These are phyloP conservation scores for Chionis minor DNA, from an alignment of 2,113 vertebrate genomes.

Conservation along the genomic window DNA sequence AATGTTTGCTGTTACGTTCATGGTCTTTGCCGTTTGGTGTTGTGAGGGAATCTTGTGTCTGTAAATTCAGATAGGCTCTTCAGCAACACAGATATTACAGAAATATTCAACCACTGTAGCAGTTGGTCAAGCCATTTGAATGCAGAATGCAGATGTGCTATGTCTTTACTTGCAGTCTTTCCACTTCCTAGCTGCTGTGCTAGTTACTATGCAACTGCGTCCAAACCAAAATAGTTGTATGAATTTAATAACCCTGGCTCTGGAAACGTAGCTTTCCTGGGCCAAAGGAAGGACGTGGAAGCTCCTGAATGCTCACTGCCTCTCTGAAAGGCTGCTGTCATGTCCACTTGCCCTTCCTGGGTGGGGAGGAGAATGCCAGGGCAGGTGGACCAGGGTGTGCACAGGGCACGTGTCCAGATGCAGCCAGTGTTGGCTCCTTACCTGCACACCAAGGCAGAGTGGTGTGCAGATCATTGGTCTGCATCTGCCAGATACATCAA, in stretches of 20 bases:
- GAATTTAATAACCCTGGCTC: not conserved
- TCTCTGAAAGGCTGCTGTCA: not conserved
- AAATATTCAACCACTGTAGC: not conserved
- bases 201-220: not conserved
- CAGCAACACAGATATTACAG: not conserved
- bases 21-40: not conserved
- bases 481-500: not conserved
- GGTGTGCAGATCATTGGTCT: fast-evolving
- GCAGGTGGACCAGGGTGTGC: fast-evolving
- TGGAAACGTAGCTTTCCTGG: not conserved
- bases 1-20: fast-evolving
- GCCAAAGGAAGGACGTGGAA: not conserved
- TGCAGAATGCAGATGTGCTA: fast-evolving
- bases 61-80: not conserved
- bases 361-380: not conserved
- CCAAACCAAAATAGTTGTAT: not conserved
- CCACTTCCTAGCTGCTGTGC: not conserved
- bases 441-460: not conserved
- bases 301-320: not conserved
- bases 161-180: not conserved
- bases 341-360: not conserved
- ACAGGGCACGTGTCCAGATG: fast-evolving
- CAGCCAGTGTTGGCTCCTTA: fast-evolving
- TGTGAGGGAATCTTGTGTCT: not conserved
- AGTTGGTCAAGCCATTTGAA: not conserved